Evolutionary conservation across 2,113 vertebrate genomes (phyloP).

Genomic region (Malurus alboscapulatus): DNA sequence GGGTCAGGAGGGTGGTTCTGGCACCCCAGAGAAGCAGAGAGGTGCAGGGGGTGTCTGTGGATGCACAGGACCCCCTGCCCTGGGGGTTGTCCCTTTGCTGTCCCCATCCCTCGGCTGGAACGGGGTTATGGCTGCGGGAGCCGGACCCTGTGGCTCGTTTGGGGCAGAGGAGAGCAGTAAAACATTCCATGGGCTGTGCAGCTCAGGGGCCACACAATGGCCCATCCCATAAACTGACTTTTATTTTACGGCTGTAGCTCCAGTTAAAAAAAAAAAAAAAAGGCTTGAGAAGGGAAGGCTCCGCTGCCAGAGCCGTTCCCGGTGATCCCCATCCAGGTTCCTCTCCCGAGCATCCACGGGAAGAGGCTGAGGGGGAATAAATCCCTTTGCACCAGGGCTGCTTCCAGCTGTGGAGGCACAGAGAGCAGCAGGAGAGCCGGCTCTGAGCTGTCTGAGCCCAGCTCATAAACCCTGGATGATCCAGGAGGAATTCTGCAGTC

Average conservation of each 20-base stretch:
- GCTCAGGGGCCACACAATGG: constrained; percentile 9
- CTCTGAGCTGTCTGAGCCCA: not conserved
- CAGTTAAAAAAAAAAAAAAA: not conserved
- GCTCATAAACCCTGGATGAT: not conserved
- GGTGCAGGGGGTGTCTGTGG: not conserved
- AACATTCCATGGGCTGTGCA: constrained; percentile 27
- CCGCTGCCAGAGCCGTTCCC: fast-evolving
- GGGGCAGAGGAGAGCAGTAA: constrained; percentile 35
- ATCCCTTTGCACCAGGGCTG: not conserved
- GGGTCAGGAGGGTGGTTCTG: not conserved
- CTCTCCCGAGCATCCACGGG: not conserved
- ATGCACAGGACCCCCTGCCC: not conserved
- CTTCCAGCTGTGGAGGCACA: not conserved
- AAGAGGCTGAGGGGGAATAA: not conserved
- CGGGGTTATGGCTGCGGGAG: constrained; percentile 7
- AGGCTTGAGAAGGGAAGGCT: not conserved
- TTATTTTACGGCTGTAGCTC: constrained; percentile 32
- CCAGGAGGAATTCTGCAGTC: fast-evolving
- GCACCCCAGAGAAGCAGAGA: fast-evolving
- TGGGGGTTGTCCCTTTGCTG: not conserved
- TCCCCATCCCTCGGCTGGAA: not conserved
- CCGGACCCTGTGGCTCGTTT: not conserved
- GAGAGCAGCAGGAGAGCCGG: not conserved
- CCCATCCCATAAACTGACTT: constrained; percentile 39
- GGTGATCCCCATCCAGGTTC: not conserved